Percentiles rank a stretch among this genome's conserved stretches.
phyloP scores from a whole-genome alignment of 2,888 invertebrate species.

The Noctuana brunneofusca region DNA sequence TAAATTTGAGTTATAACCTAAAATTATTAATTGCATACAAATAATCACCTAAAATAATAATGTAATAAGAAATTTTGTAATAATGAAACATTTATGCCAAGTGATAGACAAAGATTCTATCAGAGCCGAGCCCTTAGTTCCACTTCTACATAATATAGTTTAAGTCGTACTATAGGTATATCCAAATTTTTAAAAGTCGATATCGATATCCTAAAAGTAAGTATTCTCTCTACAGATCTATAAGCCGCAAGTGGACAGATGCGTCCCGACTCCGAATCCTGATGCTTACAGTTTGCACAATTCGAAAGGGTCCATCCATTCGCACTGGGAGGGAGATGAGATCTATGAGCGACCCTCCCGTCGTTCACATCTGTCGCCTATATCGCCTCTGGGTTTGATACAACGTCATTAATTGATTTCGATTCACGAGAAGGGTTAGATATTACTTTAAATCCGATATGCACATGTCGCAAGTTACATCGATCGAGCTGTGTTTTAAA shows the following conservation, averaged over 20 bases:
- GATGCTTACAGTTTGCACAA: slow-evolving; percentile 75
- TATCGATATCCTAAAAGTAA: slow-evolving; percentile 35
- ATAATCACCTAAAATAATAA: no score
- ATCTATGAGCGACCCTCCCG: slow-evolving; percentile 69
- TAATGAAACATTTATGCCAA: no score
- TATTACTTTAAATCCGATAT: slow-evolving; percentile 53
- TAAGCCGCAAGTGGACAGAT: slow-evolving; percentile 76
- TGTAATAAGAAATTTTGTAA: no score
- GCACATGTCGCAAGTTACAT: slow-evolving; percentile 50
- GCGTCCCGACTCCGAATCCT: slow-evolving; percentile 48
- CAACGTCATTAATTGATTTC: slow-evolving; percentile 78
- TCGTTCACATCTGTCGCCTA: slow-evolving; percentile 77
- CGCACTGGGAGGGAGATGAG: slow-evolving; percentile 68
- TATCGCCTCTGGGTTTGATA: slow-evolving; percentile 70
- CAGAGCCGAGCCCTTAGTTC: no score
- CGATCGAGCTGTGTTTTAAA: slow-evolving; percentile 21
- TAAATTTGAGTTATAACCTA: no score
- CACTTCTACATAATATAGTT: no score
- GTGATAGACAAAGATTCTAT: no score
- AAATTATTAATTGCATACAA: no score
- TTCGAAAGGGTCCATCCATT: slow-evolving; percentile 63
- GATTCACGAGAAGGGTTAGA: slow-evolving; percentile 61
- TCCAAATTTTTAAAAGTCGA: background rate
- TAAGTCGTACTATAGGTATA: no score
- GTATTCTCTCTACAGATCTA: slow-evolving; percentile 40